A percentile compares a stretch with the other conserved stretches of the same genome.
These are phyloP conservation scores for Cricetomys ansorgei DNA, from an alignment of 2,113 vertebrate genomes.

Conservation along the genomic window DNA sequence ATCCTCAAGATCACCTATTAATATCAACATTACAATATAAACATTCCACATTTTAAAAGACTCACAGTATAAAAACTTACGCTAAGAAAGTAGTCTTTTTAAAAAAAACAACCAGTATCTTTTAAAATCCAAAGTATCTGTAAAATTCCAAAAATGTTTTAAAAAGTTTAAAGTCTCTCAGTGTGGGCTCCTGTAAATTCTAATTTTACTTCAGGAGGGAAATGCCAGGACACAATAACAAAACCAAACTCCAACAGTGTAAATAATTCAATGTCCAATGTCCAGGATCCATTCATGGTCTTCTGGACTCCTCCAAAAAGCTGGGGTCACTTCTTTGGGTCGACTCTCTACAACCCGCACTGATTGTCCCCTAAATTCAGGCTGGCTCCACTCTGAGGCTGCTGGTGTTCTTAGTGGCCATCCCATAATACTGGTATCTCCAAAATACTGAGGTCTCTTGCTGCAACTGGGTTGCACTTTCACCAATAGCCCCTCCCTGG, in stretches of 20 bases:
- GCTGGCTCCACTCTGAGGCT: not conserved
- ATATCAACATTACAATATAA: not conserved
- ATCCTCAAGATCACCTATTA: not conserved
- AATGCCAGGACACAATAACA: not conserved
- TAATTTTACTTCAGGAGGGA: not conserved
- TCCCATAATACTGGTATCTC: not conserved
- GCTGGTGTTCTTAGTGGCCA: not conserved
- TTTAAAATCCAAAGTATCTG: not conserved
- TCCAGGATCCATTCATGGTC: not conserved
- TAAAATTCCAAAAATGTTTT: not conserved
- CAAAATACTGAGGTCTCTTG: not conserved
- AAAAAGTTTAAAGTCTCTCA: not conserved
- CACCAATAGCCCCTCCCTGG: not conserved
- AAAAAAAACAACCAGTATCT: not conserved
- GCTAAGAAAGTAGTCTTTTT: not conserved
- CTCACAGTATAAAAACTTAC: not conserved
- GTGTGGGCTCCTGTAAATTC: not conserved
- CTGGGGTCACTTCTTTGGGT: not conserved
- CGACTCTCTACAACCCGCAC: not conserved
- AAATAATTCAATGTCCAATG: not conserved
- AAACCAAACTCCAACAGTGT: not conserved
- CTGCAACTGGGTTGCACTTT: not conserved
- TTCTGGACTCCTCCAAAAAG: not conserved
- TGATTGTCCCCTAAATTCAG: not conserved
- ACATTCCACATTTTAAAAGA: not conserved